Base-by-base conservation (phyloP, 1,140 invertebrate genomes). In the Macrostomum lignano region DNA sequence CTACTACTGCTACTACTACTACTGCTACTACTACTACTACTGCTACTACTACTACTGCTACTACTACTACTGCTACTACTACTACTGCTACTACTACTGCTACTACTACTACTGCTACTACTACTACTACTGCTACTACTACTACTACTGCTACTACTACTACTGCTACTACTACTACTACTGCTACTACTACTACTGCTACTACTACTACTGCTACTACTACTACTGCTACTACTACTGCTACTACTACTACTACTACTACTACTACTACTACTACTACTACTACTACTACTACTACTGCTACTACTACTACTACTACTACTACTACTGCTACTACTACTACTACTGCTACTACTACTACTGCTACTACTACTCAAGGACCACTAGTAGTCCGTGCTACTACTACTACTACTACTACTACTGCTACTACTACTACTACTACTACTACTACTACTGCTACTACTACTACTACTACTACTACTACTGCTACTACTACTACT, bases 1-100 rank as follows among this genome's bases (percentile, higher is more conserved):
- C 15, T 28, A 24, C 31, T 33, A 24, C 15, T 33, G 15, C 21
- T 20, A 24, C 31, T 33, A 33, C 6, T 33, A 24, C 31, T 28
- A 33, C 31, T 33, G 32, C 31, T 20, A 24, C 15, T 33, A 28
- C 6, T 33, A 24, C 31, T 33, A 33, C 31, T 33, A 33, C 6
- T 33, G 13, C 21, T 33, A 20, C 6, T 33, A 28, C 31, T 33
- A 33, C 6, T 28, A 33, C 15, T 33, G 13, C 31, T 33, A 33
- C 31, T 33, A 20, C 15, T 33, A 33, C 31, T 28, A 33, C 31
- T 24, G 10, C 14, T 24, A 33, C 31, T 33, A 33, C 31, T 33
- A 9, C 32, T 7, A 33, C 31, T 33, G 32, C 15, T 33, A 33
- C 15, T 33, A 33, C 15, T 33, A 33, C 15, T 33, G 32, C 14